These are phyloP conservation scores for Neocrepidodera transversa DNA, from an alignment of 2,888 invertebrate species.

Conservation along the genomic window DNA sequence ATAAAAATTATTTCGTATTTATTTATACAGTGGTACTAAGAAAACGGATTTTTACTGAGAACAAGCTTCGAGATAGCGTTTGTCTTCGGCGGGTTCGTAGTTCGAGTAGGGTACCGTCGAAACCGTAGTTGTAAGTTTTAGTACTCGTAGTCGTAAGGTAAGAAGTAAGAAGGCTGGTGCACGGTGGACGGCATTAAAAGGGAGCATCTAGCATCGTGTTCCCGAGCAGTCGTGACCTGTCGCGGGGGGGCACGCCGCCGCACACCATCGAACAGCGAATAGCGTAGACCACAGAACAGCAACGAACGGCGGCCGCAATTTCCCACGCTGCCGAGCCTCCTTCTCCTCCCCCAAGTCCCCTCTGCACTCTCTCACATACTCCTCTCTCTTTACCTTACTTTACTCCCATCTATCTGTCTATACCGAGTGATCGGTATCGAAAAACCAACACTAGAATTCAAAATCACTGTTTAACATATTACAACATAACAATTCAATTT, in stretches of 20 bases:
- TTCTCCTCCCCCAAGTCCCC: conserved; percentile 34
- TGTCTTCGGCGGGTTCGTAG: conserved; percentile 15
- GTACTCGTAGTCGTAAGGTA: conserved; percentile 17
- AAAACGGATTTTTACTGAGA: neutral
- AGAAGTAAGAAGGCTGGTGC: conserved; percentile 15
- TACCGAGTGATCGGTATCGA: conserved; percentile 25
- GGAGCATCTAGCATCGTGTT: conserved; percentile 59
- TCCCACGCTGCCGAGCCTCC: conserved; percentile 42
- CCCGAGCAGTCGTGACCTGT: conserved; percentile 60
- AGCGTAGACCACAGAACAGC: conserved; percentile 24
- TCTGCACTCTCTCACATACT: conserved; percentile 38
- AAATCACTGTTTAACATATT: neutral
- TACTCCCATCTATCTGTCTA: conserved; percentile 24
- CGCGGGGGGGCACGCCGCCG: conserved; percentile 50
- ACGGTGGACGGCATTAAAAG: conserved; percentile 55
- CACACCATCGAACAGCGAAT: conserved; percentile 24
- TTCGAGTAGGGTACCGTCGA: conserved; percentile 17
- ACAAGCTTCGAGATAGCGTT: neutral
- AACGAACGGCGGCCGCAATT: conserved; percentile 36
- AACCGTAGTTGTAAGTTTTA: conserved; percentile 9
- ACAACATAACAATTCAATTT: neutral
- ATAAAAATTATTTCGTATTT: no score
- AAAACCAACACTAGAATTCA: conserved; percentile 15
- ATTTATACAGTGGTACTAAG: neutral
- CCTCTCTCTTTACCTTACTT: conserved; percentile 40